Evolutionary conservation across 1,140 invertebrate species (phyloP).

Genomic region (Drosophila chauvacae): DNA sequence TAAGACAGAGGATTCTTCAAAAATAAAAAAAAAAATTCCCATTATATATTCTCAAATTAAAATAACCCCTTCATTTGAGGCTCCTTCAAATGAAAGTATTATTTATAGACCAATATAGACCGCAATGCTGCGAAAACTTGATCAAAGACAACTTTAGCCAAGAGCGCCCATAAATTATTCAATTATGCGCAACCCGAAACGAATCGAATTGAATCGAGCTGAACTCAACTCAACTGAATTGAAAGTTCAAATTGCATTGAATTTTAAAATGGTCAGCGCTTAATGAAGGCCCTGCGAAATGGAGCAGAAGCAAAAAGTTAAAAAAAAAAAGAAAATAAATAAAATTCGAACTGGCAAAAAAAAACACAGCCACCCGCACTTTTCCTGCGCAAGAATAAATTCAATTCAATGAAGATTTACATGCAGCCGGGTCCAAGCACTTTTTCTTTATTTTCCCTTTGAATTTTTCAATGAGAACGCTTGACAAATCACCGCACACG

Average conservation of each 20-base stretch:
- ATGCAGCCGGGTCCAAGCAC: conserved; percentile 59
- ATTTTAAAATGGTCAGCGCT: conserved; percentile 76
- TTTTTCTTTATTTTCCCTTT: conserved; percentile 50
- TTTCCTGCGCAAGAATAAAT: conserved; percentile 57
- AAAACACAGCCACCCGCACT: conserved; percentile 13
- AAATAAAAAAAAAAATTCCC: too few species aligned
- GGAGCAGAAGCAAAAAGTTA: conserved; percentile 53
- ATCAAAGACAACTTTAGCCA: conserved; percentile 66
- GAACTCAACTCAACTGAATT: conserved; percentile 48
- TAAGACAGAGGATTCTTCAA: background rate
- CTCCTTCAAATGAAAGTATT: background rate
- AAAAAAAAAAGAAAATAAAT: conserved; percentile 28
- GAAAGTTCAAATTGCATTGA: conserved; percentile 78
- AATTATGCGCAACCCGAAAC: conserved; percentile 70
- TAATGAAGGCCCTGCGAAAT: conserved; percentile 74
- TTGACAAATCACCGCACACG: conserved; percentile 74
- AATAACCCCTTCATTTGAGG: background rate
- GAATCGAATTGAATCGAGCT: conserved; percentile 40
- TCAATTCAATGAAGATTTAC: conserved; percentile 81
- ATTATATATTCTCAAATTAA: background rate
- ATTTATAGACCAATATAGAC: conserved; percentile 16
- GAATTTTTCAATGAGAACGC: conserved; percentile 69
- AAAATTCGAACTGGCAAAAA: conserved; percentile 24
- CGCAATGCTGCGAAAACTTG: conserved; percentile 41
- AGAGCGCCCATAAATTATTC: conserved; percentile 73